Evolutionary conservation across 1,140 invertebrate species (phyloP).

Genomic region (Heliconius congener): DNA sequence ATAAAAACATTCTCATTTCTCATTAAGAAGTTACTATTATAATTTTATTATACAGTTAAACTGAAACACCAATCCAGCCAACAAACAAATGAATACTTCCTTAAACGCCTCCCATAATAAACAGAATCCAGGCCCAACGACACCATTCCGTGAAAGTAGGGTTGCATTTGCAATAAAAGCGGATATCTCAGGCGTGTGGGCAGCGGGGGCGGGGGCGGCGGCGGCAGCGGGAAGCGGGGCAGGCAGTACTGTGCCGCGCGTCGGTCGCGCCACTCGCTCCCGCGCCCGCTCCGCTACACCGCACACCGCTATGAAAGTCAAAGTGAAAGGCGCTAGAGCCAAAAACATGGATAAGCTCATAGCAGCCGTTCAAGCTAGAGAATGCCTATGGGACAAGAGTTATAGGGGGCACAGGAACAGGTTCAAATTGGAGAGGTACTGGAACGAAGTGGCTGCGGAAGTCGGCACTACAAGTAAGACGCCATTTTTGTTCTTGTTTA

Average conservation of each 20-base stretch:
- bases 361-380: constrained; percentile 71
- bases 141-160: constrained; percentile 11
- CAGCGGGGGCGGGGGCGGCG: constrained; percentile 52
- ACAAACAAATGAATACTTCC: neutral
- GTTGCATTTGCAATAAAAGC: constrained; percentile 35
- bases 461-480: constrained; percentile 73
- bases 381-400: constrained; percentile 75
- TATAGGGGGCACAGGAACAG: constrained; percentile 73
- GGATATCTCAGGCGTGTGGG: constrained; percentile 50
- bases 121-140: neutral
- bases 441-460: constrained; percentile 75
- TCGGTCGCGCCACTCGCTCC: constrained; percentile 48
- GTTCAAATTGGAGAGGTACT: constrained; percentile 75
- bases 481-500: constrained; percentile 2
- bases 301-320: constrained; percentile 60
- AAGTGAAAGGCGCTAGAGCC: constrained; percentile 58
- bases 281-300: constrained; percentile 59
- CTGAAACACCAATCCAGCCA: too few relatives aligned
- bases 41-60: too few relatives aligned
- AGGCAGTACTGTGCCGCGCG: constrained; percentile 54
- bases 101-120: neutral
- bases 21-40: too few relatives aligned
- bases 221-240: constrained; percentile 47
- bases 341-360: constrained; percentile 76
- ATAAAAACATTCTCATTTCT: too few relatives aligned